phyloP scores from a whole-genome alignment of 2,113 vertebrate genomes.

The Ctenomys sociabilis region DNA sequence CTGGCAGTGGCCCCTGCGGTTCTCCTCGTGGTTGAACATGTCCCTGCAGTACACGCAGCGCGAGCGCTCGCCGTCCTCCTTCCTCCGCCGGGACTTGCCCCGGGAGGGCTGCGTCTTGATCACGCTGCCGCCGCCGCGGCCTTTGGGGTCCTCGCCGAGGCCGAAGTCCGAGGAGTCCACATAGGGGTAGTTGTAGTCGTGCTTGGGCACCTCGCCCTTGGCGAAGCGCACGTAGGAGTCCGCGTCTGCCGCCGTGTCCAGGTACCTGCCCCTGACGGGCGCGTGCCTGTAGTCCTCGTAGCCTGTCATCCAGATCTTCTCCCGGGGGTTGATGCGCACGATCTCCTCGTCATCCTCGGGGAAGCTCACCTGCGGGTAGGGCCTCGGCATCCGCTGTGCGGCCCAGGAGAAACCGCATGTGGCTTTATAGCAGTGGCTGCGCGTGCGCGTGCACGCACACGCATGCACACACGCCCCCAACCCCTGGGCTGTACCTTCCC shows the following conservation, averaged over 20 bases:
- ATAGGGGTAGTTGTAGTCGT: constrained; percentile 97
- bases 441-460: no score
- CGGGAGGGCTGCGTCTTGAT: constrained; percentile 93
- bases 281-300: constrained; percentile 99
- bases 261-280: constrained; percentile 91
- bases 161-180: constrained; percentile 90
- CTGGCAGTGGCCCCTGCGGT: constrained; percentile 94
- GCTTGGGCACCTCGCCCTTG: constrained; percentile 94
- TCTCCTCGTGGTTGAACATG: constrained; percentile 93
- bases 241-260: constrained; percentile 88
- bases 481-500: neutral
- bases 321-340: constrained; percentile 97
- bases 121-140: constrained; percentile 83
- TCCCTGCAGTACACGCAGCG: constrained; percentile 97
- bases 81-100: constrained; percentile 89
- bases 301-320: constrained; percentile 95
- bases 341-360: constrained; percentile 97
- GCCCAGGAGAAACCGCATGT: neutral
- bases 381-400: constrained; percentile 86
- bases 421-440: neutral
- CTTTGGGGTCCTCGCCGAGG: constrained; percentile 90
- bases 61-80: constrained; percentile 91
- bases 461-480: neutral
- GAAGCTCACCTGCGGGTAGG: constrained; percentile 93
- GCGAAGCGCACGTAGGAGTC: constrained; percentile 96